Conservation (phyloP, 2,113 vertebrate species). For the Struthio camelus region DNA sequence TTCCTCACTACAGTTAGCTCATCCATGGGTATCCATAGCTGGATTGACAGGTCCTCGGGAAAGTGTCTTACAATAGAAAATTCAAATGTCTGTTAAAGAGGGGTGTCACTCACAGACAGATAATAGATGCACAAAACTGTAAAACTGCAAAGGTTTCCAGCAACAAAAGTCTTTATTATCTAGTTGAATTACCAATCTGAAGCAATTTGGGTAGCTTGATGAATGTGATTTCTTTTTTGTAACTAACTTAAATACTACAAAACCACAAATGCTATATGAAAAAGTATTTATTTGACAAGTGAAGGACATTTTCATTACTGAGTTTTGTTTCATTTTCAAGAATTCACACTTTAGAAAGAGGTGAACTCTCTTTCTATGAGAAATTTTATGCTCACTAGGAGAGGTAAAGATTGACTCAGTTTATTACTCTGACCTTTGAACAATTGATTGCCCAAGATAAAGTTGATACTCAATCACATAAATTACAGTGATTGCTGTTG, state of each 20-base stretch:
- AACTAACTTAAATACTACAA: neutral
- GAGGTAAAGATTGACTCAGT: neutral
- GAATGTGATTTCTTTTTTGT: neutral
- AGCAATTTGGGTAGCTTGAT: neutral
- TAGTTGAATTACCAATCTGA: neutral
- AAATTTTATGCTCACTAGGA: neutral
- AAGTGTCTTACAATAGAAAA: slow-evolving; percentile 1
- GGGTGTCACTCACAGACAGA: neutral
- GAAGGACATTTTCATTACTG: neutral
- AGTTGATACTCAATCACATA: neutral
- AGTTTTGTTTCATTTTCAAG: neutral
- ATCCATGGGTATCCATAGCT: slow-evolving; percentile 10
- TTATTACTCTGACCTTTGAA: neutral
- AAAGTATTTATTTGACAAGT: slow-evolving; percentile 14
- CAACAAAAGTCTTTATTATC: neutral
- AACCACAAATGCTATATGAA: neutral
- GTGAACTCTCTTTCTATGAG: no score
- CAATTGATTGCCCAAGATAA: neutral
- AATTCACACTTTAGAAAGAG: neutral
- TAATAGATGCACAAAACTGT: neutral
- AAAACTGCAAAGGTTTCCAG: neutral
- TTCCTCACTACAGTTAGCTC: slow-evolving; percentile 10
- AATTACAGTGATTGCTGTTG: neutral
- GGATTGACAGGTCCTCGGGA: neutral
- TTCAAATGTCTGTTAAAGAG: neutral